Percentiles rank a stretch among this genome's conserved stretches.
phyloP scores from a whole-genome alignment of 1,140 invertebrate species.

The Pachyrhynchus sulphureomaculatus region DNA sequence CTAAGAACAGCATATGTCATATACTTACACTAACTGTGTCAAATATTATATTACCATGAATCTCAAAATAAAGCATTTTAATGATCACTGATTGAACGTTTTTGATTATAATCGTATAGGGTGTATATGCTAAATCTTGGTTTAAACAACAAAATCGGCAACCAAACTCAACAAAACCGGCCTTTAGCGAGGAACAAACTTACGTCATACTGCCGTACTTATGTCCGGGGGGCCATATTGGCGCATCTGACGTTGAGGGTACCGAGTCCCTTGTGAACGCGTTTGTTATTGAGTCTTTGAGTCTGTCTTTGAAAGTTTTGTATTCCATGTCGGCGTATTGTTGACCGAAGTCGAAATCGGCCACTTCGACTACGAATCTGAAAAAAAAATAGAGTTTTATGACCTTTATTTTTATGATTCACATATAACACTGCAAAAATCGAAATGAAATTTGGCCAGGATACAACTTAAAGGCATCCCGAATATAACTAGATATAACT shows the following conservation, averaged over 20 bases:
- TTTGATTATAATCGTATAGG: no score
- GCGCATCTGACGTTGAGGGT: conserved; percentile 40
- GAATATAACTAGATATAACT: neutral
- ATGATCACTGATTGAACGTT: no score
- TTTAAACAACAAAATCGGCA: no score
- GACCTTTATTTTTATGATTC: neutral
- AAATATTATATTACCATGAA: no score
- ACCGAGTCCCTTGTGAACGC: conserved; percentile 52
- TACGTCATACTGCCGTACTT: conserved; percentile 51
- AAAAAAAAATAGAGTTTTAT: conserved; percentile 25
- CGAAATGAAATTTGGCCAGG: neutral
- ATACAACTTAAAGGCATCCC: neutral
- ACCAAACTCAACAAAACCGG: no score
- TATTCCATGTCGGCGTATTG: conserved; percentile 75
- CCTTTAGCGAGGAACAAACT: neutral
- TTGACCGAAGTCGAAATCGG: conserved; percentile 85
- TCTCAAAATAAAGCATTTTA: no score
- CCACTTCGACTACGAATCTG: conserved; percentile 80
- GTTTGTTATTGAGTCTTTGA: conserved; percentile 74
- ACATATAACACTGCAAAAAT: neutral
- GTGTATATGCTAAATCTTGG: no score
- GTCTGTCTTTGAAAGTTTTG: conserved; percentile 78
- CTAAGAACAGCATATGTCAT: no score
- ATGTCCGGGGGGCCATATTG: conserved; percentile 47
- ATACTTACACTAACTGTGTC: no score